Evolutionary conservation across 23 tunicate genomes (phyloP).

Genomic region (Trididemnum nubilum): DNA sequence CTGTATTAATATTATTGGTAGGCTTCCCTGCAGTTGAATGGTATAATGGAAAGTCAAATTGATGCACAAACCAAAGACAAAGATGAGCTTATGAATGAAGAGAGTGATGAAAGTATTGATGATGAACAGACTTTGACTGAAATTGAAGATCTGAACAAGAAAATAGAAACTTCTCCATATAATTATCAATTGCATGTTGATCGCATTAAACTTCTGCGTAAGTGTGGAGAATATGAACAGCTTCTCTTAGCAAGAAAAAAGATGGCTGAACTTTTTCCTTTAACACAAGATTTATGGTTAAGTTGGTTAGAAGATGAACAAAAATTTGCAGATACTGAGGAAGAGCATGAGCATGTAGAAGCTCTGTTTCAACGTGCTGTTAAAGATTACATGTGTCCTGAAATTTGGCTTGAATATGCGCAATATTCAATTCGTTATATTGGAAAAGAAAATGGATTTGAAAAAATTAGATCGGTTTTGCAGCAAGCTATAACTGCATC

Average conservation of each 20-base stretch:
- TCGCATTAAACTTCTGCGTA: slow-evolving; percentile 51
- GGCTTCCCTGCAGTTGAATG: no score
- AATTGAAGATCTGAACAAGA: slow-evolving; percentile 34
- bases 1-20: no score
- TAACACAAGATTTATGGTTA: slow-evolving; percentile 80
- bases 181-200: slow-evolving; percentile 77
- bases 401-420: slow-evolving; percentile 88
- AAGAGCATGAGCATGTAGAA: slow-evolving; percentile 64
- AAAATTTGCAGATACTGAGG: slow-evolving; percentile 75
- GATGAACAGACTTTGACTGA: slow-evolving; percentile 27
- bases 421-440: slow-evolving; percentile 84
- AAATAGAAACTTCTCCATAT: slow-evolving; percentile 52
- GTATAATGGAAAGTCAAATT: no score
- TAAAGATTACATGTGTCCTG: slow-evolving; percentile 86
- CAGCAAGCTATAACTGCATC: slow-evolving; percentile 59
- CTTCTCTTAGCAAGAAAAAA: slow-evolving; percentile 55
- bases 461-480: slow-evolving; percentile 54
- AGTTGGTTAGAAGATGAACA: slow-evolving; percentile 90
- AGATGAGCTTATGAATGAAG: no score
- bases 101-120: slow-evolving; percentile 20
- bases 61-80: no score
- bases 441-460: slow-evolving; percentile 57
- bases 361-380: slow-evolving; percentile 73
- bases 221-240: slow-evolving; percentile 74
- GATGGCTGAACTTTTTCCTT: slow-evolving; percentile 74